Percentiles rank a stretch among this genome's conserved stretches.
phyloP scores from a whole-genome alignment of 2,113 vertebrate genomes.

The Notothenia coriiceps region DNA sequence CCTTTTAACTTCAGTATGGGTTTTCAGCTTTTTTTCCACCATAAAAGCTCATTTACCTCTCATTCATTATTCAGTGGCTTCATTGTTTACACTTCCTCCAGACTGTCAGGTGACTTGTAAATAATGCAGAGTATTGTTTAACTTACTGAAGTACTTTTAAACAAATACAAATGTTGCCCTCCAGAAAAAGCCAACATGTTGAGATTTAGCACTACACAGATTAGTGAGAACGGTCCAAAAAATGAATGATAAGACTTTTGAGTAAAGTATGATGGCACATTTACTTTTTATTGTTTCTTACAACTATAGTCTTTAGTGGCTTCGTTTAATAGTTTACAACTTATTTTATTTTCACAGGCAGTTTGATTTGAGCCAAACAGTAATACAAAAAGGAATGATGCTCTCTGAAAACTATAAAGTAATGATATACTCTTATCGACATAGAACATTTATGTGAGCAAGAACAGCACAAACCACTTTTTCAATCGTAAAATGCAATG shows the following conservation, averaged over 20 bases:
- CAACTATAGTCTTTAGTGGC: neutral
- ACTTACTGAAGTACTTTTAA: neutral
- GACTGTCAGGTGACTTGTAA: slow-evolving; percentile 31
- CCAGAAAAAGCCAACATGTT: neutral
- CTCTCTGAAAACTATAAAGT: neutral
- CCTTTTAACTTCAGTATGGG: slow-evolving; percentile 26
- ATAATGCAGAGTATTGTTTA: slow-evolving; percentile 32
- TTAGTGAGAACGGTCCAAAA: neutral
- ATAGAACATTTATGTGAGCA: neutral
- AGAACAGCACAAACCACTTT: neutral
- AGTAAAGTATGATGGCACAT: neutral
- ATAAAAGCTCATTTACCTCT: slow-evolving; percentile 16
- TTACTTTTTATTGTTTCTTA: neutral
- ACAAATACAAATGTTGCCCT: neutral
- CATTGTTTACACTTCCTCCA: slow-evolving; percentile 16
- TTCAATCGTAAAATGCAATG: neutral
- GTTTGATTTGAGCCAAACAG: neutral
- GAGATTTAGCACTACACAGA: neutral
- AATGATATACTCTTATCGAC: neutral
- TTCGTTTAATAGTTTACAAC: neutral
- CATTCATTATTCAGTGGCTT: slow-evolving; percentile 55
- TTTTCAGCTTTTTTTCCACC: slow-evolving; percentile 1
- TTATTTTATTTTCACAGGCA: neutral
- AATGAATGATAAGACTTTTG: neutral
- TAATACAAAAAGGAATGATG: neutral